phyloP scores from a whole-genome alignment of 2,797 vertebrate species.

The Acanthis flammea region DNA sequence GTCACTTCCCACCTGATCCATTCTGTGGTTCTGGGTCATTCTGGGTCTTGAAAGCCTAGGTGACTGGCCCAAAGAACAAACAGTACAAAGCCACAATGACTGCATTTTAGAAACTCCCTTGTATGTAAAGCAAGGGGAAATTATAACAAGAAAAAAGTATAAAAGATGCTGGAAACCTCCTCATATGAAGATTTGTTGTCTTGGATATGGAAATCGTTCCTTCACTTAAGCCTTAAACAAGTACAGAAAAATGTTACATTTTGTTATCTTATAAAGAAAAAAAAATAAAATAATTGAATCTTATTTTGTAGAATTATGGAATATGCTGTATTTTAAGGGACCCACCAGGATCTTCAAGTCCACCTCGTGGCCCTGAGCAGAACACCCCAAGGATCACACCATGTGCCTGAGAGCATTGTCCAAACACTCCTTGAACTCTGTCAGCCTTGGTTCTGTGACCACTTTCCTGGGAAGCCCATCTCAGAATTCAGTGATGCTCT shows the following conservation, averaged over 20 bases:
- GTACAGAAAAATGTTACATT: neutral
- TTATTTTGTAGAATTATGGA: neutral
- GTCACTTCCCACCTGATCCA: neutral
- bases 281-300: neutral
- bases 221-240: neutral
- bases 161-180: neutral
- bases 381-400: neutral
- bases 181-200: neutral
- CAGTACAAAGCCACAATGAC: neutral
- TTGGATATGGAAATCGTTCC: neutral
- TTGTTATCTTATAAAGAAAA: neutral
- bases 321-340: neutral
- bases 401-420: neutral
- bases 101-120: neutral
- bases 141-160: neutral
- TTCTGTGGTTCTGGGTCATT: neutral
- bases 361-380: neutral
- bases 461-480: neutral
- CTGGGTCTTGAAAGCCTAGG: neutral
- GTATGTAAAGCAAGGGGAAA: neutral
- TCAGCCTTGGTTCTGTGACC: neutral
- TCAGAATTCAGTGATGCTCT: accelerated
- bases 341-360: accelerated
- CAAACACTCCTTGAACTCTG: neutral
- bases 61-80: neutral